Base-by-base conservation (phyloP, 35 echinoderm and acorn worm species). In the Acanthaster planci region DNA sequence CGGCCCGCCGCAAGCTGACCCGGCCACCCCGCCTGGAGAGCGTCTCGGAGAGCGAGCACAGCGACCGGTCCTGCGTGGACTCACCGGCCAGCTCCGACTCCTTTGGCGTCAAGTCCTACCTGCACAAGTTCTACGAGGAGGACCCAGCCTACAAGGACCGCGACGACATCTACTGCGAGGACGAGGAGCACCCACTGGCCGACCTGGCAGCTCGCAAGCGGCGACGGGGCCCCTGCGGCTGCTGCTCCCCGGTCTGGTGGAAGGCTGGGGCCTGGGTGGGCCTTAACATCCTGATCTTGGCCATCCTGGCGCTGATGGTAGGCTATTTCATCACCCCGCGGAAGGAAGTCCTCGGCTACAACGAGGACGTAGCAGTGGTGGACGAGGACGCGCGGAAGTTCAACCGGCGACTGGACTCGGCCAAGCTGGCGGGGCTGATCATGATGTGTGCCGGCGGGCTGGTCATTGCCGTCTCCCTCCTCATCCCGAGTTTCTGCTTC, bases 41-140 rank as follows among this genome's bases (percentile, higher is more conserved):
- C 52, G 96, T 99, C 15, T 94, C 96, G 5, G 96, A 99, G 39
- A 99, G 96, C 42, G 96, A 99, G 29, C 55, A 84, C 16, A 97
- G 90, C 67, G 90, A 86, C 42, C 78, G 80, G 47, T 88, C 85
- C 23, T 76, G 80, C 26, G 84, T 84, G 6, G 90, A 92, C 2
- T 90, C 90, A 2, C 88, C 92, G 21, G 89, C 86, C 3, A 85
- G 85, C 23, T 87, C 84, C 16, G 93, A 92, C 18, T 92, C 93
- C 26, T 99, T 91, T 59, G 96, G 96, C 4, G 86, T 99, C 29
- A 83, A 87, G 29, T 99, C 96, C 2, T 99, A 99, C 52, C 76
- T 99, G 40, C 96, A 99, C 68, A 90, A 99, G 51, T 99, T 99
- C 55, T 99, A 99, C 85, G 96, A 99, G 86, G 88, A 92, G 34